Conservation (phyloP, 2,113 vertebrate genomes). For the Tauraco erythrolophus region DNA sequence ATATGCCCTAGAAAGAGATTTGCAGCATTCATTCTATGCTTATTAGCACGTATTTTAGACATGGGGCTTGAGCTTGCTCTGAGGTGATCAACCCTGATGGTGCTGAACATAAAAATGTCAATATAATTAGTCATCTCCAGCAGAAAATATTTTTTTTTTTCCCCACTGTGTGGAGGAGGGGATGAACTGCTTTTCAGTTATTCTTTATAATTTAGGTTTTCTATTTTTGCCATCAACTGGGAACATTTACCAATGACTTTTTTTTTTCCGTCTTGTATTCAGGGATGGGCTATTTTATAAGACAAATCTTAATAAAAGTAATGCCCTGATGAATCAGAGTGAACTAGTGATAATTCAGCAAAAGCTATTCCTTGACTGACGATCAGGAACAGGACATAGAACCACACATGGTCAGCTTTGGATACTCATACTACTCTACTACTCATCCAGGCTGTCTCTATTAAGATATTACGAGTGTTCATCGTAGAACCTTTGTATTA, state of each 20-base stretch:
- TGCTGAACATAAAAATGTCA: conserved; percentile 24
- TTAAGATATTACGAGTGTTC: background rate
- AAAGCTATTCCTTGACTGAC: background rate
- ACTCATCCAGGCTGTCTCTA: background rate
- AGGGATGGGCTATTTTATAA: background rate
- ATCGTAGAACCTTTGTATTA: background rate
- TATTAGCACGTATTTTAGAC: background rate
- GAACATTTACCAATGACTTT: conserved; percentile 17
- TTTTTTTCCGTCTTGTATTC: background rate
- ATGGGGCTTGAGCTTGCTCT: background rate
- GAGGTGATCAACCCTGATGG: conserved; percentile 12
- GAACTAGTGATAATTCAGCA: background rate
- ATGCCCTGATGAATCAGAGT: background rate
- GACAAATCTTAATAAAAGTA: background rate
- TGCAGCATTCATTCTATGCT: background rate
- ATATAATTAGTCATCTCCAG: conserved; percentile 40
- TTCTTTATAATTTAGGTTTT: background rate
- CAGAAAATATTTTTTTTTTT: conserved; percentile 28
- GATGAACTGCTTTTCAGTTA: conserved; percentile 25
- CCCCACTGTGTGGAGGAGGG: background rate
- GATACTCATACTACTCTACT: background rate
- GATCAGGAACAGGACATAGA: background rate
- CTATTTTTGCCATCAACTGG: background rate
- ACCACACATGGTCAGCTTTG: background rate
- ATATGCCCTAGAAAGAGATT: background rate